These are phyloP conservation scores for Resseliella maxima DNA, from an alignment of 2,888 invertebrate species.

Conservation along the genomic window DNA sequence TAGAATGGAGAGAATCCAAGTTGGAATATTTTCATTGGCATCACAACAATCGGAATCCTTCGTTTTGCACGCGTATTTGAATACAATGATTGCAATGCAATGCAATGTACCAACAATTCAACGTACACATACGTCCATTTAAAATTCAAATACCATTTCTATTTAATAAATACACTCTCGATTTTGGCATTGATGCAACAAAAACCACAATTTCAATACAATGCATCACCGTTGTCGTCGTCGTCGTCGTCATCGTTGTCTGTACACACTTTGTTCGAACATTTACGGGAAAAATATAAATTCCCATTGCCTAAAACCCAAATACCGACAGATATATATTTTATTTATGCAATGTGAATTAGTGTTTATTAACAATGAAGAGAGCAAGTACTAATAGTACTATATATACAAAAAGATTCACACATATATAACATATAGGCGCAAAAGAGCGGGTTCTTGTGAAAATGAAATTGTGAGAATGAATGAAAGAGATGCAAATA, in stretches of 20 bases:
- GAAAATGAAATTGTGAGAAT: no score
- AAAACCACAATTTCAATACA: slow-evolving; percentile 35
- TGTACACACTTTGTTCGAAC: no score
- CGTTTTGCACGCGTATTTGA: background rate
- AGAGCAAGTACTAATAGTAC: no score
- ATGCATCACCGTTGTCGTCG: background rate
- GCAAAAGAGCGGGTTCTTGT: background rate
- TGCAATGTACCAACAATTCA: background rate
- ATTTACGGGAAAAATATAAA: slow-evolving; percentile 37
- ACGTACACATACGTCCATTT: slow-evolving; percentile 17
- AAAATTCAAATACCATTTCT: slow-evolving; percentile 53
- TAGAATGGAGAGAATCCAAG: no score
- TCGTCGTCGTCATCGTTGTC: background rate
- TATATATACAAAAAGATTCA: no score
- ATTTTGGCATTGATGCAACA: slow-evolving; percentile 40
- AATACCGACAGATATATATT: background rate
- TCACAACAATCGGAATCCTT: no score
- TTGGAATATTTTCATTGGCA: slow-evolving; percentile 46
- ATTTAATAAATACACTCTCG: slow-evolving; percentile 47
- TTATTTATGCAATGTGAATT: background rate
- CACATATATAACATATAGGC: background rate
- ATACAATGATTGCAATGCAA: background rate
- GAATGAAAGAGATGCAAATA: background rate
- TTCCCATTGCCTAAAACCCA: slow-evolving; percentile 24
- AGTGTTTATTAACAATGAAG: background rate